Evolutionary conservation across 2,888 invertebrate genomes (phyloP), one percentile per base, ranked within the genome.

Genomic region (Tipula helvola): DNA sequence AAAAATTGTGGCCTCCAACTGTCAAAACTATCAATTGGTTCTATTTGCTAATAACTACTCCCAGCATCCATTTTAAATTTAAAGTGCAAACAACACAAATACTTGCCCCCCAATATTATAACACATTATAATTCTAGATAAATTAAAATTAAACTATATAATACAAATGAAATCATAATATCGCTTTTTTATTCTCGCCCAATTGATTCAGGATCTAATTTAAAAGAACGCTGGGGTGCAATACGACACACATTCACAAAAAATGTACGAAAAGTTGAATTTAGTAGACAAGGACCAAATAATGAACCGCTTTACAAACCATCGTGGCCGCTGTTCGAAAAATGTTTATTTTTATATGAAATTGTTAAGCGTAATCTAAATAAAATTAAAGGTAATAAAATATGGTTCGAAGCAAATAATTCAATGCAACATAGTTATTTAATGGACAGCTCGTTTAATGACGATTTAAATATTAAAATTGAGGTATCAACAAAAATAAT

Each of bases 151-250:
- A 10, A 84, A 84, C 39, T 8, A 84, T 39, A 3, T 13, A 71
- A 71, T 10, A 71, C 71, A 71, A 71, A 28, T 71, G n/a, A 71
- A 71, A 71, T 71, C 71, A 28, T 71, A 71, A 71, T 28, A 28
- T 71, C 4, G 28, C n/a, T 71, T 28, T 71, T 71, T 52, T 52
- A 4, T 16, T 52, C 16, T 71, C 71, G 71, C 71, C 71, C 71
- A 28, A 28, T 71, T 71, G 71, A 71, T 71, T 71, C 18, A 85
- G 85, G 85, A 42, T 42, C 42, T 13, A 85, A 85, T 85, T 85
- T 85, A n/a, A 85, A 85, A 42, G 85, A 85, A 10, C 85, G 85
- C 18, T 85, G 85, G 85, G 85, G 85, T 42, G 85, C 85, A 42
- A 85, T 85, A 42, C 85, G 85, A 18, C 85, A 85, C 13, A 85